These are phyloP conservation scores for Sarcophilus harrisii DNA, from an alignment of 2,797 vertebrate genomes.

Conservation along the genomic window DNA sequence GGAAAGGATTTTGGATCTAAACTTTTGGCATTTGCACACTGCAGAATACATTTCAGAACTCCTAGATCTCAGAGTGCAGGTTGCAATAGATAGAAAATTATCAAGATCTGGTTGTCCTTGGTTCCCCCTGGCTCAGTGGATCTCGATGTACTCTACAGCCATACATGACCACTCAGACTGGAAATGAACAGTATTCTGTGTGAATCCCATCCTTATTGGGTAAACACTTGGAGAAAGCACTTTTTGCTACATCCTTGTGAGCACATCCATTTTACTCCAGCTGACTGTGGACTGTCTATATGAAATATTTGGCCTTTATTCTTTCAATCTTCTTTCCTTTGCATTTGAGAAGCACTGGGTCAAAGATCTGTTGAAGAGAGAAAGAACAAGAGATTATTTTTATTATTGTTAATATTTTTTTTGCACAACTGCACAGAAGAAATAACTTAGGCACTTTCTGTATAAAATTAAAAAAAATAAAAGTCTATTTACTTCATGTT, in stretches of 20 bases:
- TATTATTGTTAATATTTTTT: slow-evolving; percentile 85
- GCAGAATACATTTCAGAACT: slow-evolving; percentile 75
- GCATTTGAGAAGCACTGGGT: slow-evolving; percentile 81
- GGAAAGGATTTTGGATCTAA: slow-evolving; percentile 65
- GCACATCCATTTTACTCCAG: slow-evolving; percentile 61
- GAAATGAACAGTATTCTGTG: slow-evolving; percentile 34
- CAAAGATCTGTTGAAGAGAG: slow-evolving; percentile 83
- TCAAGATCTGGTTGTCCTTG: slow-evolving; percentile 31
- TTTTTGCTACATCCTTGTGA: background rate
- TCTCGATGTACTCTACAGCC: slow-evolving; percentile 53
- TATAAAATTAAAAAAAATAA: slow-evolving; percentile 70
- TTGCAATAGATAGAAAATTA: slow-evolving; percentile 47
- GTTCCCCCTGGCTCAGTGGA: background rate
- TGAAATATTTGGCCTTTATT: slow-evolving; percentile 79
- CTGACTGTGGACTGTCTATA: slow-evolving; percentile 47
- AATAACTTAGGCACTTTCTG: slow-evolving; percentile 85
- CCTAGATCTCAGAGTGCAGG: slow-evolving; percentile 49
- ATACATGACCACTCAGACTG: slow-evolving; percentile 11
- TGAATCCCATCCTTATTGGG: slow-evolving; percentile 16
- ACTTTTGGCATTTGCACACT: slow-evolving; percentile 72
- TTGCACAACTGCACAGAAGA: slow-evolving; percentile 87
- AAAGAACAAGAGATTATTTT: slow-evolving; percentile 86
- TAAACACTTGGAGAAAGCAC: slow-evolving; percentile 15
- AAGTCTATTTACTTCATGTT: slow-evolving; percentile 75
- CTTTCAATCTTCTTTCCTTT: slow-evolving; percentile 81